Evolutionary conservation across 1,140 invertebrate genomes (phyloP).

Genomic region (Ceratoteleas bidentatus): DNA sequence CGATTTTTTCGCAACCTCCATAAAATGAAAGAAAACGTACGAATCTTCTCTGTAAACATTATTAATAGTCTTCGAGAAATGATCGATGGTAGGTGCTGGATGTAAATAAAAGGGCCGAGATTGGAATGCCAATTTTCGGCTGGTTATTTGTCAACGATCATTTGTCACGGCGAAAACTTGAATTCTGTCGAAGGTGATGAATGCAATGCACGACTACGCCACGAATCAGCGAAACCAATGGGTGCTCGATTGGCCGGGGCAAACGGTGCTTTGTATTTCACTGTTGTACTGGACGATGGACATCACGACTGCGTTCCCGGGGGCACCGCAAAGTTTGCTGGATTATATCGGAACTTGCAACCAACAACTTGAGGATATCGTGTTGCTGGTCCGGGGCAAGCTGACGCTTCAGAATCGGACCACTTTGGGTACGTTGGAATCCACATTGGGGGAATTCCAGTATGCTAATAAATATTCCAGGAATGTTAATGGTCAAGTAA

Average conservation of each 20-base stretch:
- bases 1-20: no score
- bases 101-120: no score
- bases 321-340: conserved; percentile 81
- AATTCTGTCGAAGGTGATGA: conserved; percentile 62
- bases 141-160: no score
- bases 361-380: conserved; percentile 90
- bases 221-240: conserved; percentile 86
- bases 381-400: conserved; percentile 92
- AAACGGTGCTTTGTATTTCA: conserved; percentile 92
- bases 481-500: no score
- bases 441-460: no score
- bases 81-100: no score
- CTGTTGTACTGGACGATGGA: conserved; percentile 94
- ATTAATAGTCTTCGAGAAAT: no score
- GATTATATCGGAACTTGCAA: conserved; percentile 84
- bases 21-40: no score
- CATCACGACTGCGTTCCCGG: conserved; percentile 87
- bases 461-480: no score
- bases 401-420: conserved; percentile 94
- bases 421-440: conserved; percentile 86
- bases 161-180: no score
- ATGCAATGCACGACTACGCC: conserved; percentile 85
- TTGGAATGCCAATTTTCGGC: no score
- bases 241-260: conserved; percentile 94
- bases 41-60: no score